These are phyloP conservation scores for Nerophis ophidion DNA, from an alignment of 2,113 vertebrate species.

Conservation along the genomic window DNA sequence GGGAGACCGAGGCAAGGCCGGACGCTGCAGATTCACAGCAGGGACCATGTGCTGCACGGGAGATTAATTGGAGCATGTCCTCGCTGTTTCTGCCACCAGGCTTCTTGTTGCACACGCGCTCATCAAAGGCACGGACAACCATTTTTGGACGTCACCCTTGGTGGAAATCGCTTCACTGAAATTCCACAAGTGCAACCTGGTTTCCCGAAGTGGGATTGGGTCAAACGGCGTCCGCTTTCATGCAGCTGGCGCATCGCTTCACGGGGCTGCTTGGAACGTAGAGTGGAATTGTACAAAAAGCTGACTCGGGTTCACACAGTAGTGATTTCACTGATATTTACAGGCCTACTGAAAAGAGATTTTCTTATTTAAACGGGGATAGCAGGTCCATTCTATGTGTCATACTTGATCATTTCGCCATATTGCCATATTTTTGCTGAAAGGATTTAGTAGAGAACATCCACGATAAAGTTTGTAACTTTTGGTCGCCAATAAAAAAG, in stretches of 20 bases:
- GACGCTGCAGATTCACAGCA: constrained; percentile 27
- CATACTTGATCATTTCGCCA: too few species aligned
- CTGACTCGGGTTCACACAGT: too few species aligned
- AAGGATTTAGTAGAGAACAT: too few species aligned
- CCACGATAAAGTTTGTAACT: too few species aligned
- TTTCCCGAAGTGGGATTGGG: constrained; percentile 15
- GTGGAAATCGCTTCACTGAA: constrained; percentile 20
- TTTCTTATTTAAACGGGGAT: too few species aligned
- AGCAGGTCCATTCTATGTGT: too few species aligned
- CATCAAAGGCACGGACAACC: constrained; percentile 28
- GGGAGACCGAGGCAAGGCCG: constrained; percentile 18
- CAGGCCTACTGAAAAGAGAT: too few species aligned
- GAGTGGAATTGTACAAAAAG: background rate
- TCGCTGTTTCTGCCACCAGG: constrained; percentile 1
- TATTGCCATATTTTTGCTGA: too few species aligned
- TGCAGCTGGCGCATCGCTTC: constrained; percentile 19
- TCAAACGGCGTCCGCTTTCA: constrained; percentile 14
- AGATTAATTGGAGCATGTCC: constrained; percentile 47
- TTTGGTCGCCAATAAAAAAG: too few species aligned
- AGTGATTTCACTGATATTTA: too few species aligned
- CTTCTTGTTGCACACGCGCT: constrained; percentile 28
- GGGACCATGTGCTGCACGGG: constrained; percentile 33
- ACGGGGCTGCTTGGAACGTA: background rate
- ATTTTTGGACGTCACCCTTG: constrained; percentile 20
- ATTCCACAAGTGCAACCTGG: constrained; percentile 16